A percentile compares a stretch with the other conserved stretches of the same genome.
Evolutionary conservation across 2,888 invertebrate genomes (phyloP).

Genomic region (Opisthograptis luteolata): DNA sequence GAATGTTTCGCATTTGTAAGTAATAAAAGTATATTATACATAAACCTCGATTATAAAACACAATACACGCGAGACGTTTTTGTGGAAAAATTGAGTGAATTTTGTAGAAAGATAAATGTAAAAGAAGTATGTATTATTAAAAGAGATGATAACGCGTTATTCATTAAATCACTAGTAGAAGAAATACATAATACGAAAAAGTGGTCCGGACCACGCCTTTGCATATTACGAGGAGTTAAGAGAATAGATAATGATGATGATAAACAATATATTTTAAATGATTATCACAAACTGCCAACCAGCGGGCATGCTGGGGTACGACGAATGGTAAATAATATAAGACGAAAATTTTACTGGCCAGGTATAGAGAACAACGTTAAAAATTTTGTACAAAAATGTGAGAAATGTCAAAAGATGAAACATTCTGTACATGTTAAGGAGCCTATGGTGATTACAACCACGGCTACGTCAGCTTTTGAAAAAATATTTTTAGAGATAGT

Average conservation of each 20-base stretch:
- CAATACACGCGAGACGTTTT: slow-evolving; percentile 34
- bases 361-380: slow-evolving; percentile 26
- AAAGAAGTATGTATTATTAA: slow-evolving; percentile 22
- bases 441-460: slow-evolving; percentile 27
- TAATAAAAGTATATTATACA: slow-evolving; percentile 23
- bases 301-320: slow-evolving; percentile 35
- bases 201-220: slow-evolving; percentile 35
- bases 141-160: slow-evolving; percentile 22
- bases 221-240: slow-evolving; percentile 29
- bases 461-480: slow-evolving; percentile 32
- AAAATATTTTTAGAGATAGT: slow-evolving; percentile 24
- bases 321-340: slow-evolving; percentile 35
- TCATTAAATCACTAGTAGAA: slow-evolving; percentile 26
- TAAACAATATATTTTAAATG: slow-evolving; percentile 33
- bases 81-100: slow-evolving; percentile 28
- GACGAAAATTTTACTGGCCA: slow-evolving; percentile 17
- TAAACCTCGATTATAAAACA: slow-evolving; percentile 30
- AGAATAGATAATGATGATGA: slow-evolving; percentile 30
- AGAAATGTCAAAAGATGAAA: slow-evolving; percentile 27
- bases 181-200: slow-evolving; percentile 20
- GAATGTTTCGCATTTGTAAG: slow-evolving; percentile 6
- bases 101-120: slow-evolving; percentile 24
- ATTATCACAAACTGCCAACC: slow-evolving; percentile 35
- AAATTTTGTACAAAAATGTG: slow-evolving; percentile 28
- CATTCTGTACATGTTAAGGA: slow-evolving; percentile 11